Percentiles rank a stretch among this genome's conserved stretches.
These are phyloP conservation scores for Ceratothoa steindachneri DNA, from an alignment of 2,888 invertebrate genomes.

Conservation along the genomic window DNA sequence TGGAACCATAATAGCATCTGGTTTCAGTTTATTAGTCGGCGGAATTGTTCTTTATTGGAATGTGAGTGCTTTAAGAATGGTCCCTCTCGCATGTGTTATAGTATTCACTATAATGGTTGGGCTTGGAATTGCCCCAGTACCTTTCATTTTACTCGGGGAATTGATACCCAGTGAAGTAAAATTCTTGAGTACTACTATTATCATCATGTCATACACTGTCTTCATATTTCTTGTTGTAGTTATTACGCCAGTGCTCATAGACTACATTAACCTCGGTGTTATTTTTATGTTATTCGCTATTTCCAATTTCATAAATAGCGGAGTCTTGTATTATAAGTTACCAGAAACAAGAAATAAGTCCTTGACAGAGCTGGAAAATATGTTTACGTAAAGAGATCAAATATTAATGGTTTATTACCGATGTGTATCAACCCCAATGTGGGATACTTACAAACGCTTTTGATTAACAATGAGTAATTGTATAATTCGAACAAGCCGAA, in stretches of 20 bases:
- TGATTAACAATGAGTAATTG: too few relatives aligned
- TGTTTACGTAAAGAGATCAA: too few relatives aligned
- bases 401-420: too few relatives aligned
- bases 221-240: background rate
- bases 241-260: background rate
- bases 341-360: background rate
- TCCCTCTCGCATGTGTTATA: background rate
- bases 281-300: background rate
- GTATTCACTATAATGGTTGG: background rate
- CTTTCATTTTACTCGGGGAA: background rate
- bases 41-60: background rate
- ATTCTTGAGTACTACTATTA: background rate
- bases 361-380: background rate
- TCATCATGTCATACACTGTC: background rate
- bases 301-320: background rate
- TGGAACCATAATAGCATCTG: background rate
- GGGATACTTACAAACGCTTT: too few relatives aligned
- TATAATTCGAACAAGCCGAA: too few relatives aligned
- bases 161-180: background rate
- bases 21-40: background rate
- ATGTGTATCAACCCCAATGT: too few relatives aligned
- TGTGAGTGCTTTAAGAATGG: background rate
- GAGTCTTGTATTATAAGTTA: background rate
- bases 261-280: background rate
- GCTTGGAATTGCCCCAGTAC: background rate